phyloP scores from a whole-genome alignment of 2,797 vertebrate genomes.

The Hydrocynus forskahlii region DNA sequence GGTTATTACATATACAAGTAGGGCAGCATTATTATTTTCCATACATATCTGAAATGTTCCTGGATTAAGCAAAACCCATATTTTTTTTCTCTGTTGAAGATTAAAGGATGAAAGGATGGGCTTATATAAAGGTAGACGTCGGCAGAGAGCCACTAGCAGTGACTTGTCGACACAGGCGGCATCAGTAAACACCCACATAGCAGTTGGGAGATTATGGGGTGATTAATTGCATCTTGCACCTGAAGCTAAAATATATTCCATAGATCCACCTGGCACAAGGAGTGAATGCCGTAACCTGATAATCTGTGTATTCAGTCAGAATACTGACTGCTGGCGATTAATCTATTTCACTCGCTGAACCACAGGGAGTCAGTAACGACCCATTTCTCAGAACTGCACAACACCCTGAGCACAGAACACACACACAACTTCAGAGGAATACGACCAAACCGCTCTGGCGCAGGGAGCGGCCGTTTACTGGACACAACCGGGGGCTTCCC shows the following conservation, averaged over 20 bases:
- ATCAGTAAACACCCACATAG: constrained; percentile 35
- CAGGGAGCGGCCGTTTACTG: not conserved
- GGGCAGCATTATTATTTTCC: not conserved
- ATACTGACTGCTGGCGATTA: constrained; percentile 74
- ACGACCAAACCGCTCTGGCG: constrained; percentile 30
- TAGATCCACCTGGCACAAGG: constrained; percentile 64
- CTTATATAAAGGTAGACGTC: constrained; percentile 40
- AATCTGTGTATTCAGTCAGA: constrained; percentile 76
- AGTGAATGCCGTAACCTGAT: constrained; percentile 75
- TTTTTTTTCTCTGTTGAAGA: constrained; percentile 1
- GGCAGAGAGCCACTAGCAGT: not conserved
- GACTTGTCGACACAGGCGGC: constrained; percentile 28
- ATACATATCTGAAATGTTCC: not conserved
- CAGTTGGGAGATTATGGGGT: constrained; percentile 66
- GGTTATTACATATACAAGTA: not conserved
- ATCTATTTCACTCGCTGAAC: constrained; percentile 74
- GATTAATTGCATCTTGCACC: constrained; percentile 76
- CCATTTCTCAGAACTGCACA: constrained; percentile 43
- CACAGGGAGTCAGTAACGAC: constrained; percentile 63
- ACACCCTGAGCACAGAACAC: constrained; percentile 36
- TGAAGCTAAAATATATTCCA: constrained; percentile 73
- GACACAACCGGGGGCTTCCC: constrained; percentile 63
- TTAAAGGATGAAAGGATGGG: constrained; percentile 5
- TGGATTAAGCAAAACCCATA: not conserved
- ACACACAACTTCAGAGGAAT: constrained; percentile 40